Evolutionary conservation across 2,113 vertebrate genomes (phyloP).

Genomic region (Tragelaphus strepsiceros): DNA sequence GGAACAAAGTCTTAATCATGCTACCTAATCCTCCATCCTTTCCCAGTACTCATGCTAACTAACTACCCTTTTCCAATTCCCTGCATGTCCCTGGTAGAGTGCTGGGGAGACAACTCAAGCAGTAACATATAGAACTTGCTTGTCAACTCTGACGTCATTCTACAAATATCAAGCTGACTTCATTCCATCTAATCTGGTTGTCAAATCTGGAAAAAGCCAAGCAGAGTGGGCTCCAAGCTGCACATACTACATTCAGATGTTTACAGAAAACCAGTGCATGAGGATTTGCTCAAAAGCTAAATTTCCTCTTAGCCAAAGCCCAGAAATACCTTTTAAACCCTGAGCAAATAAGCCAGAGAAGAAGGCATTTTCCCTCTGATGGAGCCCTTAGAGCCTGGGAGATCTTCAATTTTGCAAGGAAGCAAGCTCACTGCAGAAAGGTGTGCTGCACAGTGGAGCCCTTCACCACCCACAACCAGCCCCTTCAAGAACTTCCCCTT

Average conservation of each 20-base stretch:
- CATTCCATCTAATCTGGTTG: neutral
- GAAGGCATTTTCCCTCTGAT: constrained; percentile 50
- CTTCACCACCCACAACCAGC: fast-evolving
- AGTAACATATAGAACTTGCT: neutral
- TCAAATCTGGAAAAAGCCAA: neutral
- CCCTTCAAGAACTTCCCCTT: neutral
- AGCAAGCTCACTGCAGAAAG: neutral
- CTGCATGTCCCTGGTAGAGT: fast-evolving
- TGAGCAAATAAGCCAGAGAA: constrained; percentile 74
- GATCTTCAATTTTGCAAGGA: neutral
- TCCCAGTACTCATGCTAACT: fast-evolving
- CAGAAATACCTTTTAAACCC: constrained; percentile 74
- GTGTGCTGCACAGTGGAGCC: fast-evolving
- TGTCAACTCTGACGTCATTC: neutral
- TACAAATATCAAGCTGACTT: neutral
- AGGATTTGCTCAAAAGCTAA: constrained; percentile 69
- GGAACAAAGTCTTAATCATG: neutral
- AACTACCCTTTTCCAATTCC: no score
- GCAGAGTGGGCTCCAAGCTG: neutral
- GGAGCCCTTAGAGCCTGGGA: neutral
- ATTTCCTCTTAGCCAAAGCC: constrained; percentile 74
- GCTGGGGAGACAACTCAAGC: neutral
- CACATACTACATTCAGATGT: neutral
- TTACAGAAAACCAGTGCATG: constrained; percentile 50
- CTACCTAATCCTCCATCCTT: no score